Evolutionary conservation across 2,888 invertebrate species (phyloP).

Genomic region (Metopia argyrocephala): DNA sequence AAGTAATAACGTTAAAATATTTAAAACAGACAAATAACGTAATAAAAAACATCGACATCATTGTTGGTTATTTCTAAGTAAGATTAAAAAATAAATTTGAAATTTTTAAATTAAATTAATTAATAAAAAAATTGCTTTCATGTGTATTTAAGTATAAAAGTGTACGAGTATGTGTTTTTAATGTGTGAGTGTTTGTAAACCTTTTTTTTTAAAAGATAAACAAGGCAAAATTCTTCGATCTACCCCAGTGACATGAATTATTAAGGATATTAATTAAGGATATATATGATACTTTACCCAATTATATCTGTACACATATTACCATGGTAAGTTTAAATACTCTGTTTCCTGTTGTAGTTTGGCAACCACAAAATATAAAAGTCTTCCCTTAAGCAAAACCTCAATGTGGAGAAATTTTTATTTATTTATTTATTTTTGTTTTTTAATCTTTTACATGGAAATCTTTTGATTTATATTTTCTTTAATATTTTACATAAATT

Average conservation of each 20-base stretch:
- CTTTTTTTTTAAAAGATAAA: slow-evolving; percentile 34
- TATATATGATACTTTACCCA: slow-evolving; percentile 31
- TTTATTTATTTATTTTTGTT: neutral
- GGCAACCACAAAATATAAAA: neutral
- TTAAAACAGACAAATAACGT: neutral
- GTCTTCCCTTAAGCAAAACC: slow-evolving; percentile 16
- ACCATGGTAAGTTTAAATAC: slow-evolving; percentile 52
- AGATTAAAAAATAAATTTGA: neutral
- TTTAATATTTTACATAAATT: too few relatives aligned
- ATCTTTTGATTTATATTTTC: too few relatives aligned
- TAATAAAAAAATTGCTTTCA: neutral
- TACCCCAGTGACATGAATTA: slow-evolving; percentile 39
- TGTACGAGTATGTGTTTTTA: neutral
- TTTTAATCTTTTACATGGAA: neutral
- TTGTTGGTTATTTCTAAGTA: too few relatives aligned
- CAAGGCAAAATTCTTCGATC: slow-evolving; percentile 29
- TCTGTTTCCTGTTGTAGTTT: neutral
- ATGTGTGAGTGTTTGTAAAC: slow-evolving; percentile 18
- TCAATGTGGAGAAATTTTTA: slow-evolving; percentile 15
- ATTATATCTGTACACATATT: slow-evolving; percentile 14
- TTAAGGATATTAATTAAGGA: slow-evolving; percentile 63
- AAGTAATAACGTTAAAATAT: neutral
- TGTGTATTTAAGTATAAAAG: neutral
- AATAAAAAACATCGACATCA: neutral
- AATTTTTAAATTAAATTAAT: slow-evolving; percentile 5